Percentiles rank a stretch among this genome's conserved stretches.
Evolutionary conservation across 2,888 invertebrate species (phyloP).

Genomic region (Cephus pygmeus): DNA sequence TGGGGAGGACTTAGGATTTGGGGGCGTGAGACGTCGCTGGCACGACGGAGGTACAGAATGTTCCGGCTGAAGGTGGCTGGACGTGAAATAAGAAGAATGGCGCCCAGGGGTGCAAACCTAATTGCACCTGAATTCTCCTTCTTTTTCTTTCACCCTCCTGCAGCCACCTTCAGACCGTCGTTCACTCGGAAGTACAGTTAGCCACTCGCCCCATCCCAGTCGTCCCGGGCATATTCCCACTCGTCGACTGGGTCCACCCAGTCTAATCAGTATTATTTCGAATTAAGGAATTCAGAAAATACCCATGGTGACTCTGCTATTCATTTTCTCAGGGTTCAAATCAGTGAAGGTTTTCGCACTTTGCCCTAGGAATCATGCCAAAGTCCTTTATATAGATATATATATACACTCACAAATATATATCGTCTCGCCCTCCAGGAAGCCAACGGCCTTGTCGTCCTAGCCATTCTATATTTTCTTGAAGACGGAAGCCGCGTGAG

Average conservation of each 20-base stretch:
- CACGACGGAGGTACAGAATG: slow-evolving; percentile 12
- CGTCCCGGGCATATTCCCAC: background rate
- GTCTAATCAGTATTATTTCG: slow-evolving; percentile 23
- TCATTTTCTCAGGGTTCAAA: background rate
- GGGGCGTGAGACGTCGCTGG: background rate
- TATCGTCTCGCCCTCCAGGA: background rate
- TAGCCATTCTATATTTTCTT: background rate
- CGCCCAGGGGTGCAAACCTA: slow-evolving; percentile 60
- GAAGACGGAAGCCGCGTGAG: background rate
- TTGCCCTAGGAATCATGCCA: too few species aligned
- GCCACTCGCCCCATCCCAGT: background rate
- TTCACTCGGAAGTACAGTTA: slow-evolving; percentile 5
- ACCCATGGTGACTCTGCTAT: background rate
- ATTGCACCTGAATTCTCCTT: slow-evolving; percentile 53
- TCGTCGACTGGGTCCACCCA: background rate
- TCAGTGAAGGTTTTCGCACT: background rate
- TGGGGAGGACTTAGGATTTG: slow-evolving; percentile 40
- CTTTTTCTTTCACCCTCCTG: slow-evolving; percentile 12
- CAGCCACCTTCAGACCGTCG: slow-evolving; percentile 10
- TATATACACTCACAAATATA: background rate
- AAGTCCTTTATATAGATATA: too few species aligned
- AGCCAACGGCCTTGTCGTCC: background rate
- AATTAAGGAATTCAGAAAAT: slow-evolving; percentile 14
- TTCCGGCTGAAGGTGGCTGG: slow-evolving; percentile 23
- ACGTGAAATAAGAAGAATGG: slow-evolving; percentile 54